A percentile compares a stretch with the other conserved stretches of the same genome.
Conservation (phyloP, 2,888 invertebrate genomes). For the Calameuta filiformis region DNA sequence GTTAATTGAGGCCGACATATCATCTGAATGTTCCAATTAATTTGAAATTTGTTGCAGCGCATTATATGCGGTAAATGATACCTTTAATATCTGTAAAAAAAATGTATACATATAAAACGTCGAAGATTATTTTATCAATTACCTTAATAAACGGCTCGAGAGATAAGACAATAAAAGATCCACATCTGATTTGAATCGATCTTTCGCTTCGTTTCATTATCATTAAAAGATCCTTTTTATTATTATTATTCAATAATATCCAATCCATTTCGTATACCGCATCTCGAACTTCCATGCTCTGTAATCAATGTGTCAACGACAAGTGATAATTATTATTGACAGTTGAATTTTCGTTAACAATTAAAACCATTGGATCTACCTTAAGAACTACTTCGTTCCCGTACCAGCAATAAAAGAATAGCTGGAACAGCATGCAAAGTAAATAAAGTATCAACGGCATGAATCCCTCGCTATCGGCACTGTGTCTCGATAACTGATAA, state of each 20-base stretch:
- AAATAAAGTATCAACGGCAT: conserved; percentile 18
- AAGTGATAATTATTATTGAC: neutral
- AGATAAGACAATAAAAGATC: conserved; percentile 31
- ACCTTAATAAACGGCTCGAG: conserved; percentile 34
- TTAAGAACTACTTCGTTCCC: conserved; percentile 44
- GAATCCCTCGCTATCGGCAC: neutral
- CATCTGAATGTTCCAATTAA: no score
- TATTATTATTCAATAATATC: conserved; percentile 11
- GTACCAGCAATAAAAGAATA: conserved; percentile 48
- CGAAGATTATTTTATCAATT: conserved; percentile 12
- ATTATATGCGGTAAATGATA: conserved; percentile 39
- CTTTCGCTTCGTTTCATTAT: conserved; percentile 24
- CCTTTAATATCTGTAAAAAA: conserved; percentile 35
- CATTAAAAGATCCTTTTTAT: conserved; percentile 24
- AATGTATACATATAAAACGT: neutral
- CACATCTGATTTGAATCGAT: no score
- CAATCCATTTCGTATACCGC: conserved; percentile 37
- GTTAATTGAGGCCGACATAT: no score
- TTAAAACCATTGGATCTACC: conserved; percentile 23
- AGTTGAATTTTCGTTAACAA: no score
- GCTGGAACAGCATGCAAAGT: conserved; percentile 35
- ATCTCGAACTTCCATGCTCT: conserved; percentile 33
- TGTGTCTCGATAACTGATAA: conserved; percentile 25
- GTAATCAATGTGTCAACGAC: conserved; percentile 6
- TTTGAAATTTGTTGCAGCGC: conserved; percentile 25